Percentiles rank a stretch among this genome's conserved stretches.
Conservation (phyloP, 2,888 invertebrate species). For the Deroplatys truncata region DNA sequence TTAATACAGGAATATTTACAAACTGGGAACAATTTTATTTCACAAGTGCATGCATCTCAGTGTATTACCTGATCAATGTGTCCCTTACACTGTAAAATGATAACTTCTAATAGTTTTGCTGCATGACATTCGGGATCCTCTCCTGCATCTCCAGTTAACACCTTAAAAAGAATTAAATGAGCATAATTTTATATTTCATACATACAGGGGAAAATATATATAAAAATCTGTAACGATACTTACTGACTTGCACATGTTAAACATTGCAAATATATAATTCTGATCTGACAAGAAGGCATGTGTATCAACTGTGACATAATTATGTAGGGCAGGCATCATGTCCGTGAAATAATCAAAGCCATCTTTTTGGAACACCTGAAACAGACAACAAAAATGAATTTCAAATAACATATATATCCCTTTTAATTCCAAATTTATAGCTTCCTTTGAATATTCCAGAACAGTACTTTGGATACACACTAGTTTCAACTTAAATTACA, state of each 20-base stretch:
- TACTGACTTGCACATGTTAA: conserved; percentile 91
- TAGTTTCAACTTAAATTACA: no score
- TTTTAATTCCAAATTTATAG: not conserved
- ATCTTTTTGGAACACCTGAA: conserved; percentile 83
- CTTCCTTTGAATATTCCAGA: no score
- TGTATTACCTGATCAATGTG: conserved; percentile 67
- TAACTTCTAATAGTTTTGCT: conserved; percentile 93
- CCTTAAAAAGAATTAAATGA: conserved; percentile 40
- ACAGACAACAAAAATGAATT: conserved; percentile 18
- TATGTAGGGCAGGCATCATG: conserved; percentile 98
- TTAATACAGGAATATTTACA: no score
- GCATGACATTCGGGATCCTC: conserved; percentile 96
- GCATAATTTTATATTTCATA: not conserved
- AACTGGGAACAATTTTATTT: no score
- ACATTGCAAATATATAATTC: conserved; percentile 83
- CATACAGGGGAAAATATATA: not conserved
- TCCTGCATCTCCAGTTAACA: conserved; percentile 65
- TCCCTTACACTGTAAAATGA: conserved; percentile 88
- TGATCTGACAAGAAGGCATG: conserved; percentile 88
- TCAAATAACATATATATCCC: not conserved
- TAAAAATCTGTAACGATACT: conserved; percentile 35
- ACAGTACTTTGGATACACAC: no score
- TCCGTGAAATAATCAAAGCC: conserved; percentile 95
- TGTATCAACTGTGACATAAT: conserved; percentile 95
- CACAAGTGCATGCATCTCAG: no score